phyloP scores from a whole-genome alignment of 2,797 vertebrate species.

The Poeciliopsis turneri region DNA sequence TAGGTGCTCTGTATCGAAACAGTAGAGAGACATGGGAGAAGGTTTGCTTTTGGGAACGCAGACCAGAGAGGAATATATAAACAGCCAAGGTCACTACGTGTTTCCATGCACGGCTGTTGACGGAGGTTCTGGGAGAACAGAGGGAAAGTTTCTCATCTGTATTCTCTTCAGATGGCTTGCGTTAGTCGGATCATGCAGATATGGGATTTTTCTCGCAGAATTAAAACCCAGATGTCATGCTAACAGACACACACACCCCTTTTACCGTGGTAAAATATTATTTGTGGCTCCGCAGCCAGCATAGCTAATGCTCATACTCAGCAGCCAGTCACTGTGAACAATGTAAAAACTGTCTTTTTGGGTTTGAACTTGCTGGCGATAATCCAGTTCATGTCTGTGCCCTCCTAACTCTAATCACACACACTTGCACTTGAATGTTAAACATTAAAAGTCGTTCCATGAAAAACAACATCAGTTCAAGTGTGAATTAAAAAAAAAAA shows the following conservation, averaged over 20 bases:
- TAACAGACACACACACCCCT: conserved; percentile 59
- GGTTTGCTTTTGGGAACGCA: conserved; percentile 52
- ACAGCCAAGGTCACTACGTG: conserved; percentile 75
- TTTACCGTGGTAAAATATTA: conserved; percentile 70
- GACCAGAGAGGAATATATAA: conserved; percentile 68
- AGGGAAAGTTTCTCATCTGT: conserved; percentile 74
- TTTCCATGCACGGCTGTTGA: conserved; percentile 59
- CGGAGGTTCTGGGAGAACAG: conserved; percentile 58
- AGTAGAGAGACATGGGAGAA: conserved; percentile 37
- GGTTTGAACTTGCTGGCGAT: conserved; percentile 62
- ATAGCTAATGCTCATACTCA: conserved; percentile 69
- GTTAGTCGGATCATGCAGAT: conserved; percentile 77
- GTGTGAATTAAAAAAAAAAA: conserved; percentile 19
- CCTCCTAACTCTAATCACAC: conserved; percentile 27
- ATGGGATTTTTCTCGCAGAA: conserved; percentile 67
- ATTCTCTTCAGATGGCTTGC: conserved; percentile 77
- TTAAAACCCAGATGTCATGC: conserved; percentile 78
- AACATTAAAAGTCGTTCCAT: conserved; percentile 44
- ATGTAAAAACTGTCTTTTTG: conserved; percentile 68
- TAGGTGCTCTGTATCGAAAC: conserved; percentile 39
- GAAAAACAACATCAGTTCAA: conserved; percentile 37
- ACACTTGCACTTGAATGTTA: conserved; percentile 22
- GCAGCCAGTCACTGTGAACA: conserved; percentile 71
- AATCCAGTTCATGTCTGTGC: conserved; percentile 62
- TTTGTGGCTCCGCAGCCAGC: conserved; percentile 74